Conservation (phyloP, 1,140 invertebrate species). For the Drosophila oshimai region DNA sequence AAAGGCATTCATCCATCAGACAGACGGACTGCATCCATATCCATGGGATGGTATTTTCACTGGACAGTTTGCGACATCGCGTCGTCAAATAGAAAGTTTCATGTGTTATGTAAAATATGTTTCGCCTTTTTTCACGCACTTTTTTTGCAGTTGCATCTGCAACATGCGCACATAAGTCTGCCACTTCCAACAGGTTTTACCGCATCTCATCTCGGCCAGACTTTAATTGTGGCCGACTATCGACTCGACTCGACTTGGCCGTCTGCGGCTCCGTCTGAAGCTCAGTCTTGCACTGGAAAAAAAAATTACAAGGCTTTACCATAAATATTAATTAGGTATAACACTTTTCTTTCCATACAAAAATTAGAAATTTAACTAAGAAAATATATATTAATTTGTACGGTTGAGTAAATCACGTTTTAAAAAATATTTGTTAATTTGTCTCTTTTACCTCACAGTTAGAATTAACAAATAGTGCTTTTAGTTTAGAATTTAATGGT, state of each 20-base stretch:
- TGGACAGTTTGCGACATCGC: constrained; percentile 20
- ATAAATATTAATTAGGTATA: no score
- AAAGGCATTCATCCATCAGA: constrained; percentile 54
- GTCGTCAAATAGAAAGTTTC: constrained; percentile 66
- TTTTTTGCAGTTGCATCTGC: constrained; percentile 46
- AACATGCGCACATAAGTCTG: constrained; percentile 43
- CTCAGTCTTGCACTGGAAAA: background rate
- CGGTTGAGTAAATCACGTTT: no score
- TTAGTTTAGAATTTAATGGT: no score
- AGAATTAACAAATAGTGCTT: no score
- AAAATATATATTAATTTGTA: no score
- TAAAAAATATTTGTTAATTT: no score
- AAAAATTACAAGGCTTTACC: background rate
- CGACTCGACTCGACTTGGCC: no score
- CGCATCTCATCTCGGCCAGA: constrained; percentile 38
- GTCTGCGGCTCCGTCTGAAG: constrained; percentile 21
- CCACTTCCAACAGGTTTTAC: constrained; percentile 50
- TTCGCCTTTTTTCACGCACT: constrained; percentile 27
- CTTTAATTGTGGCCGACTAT: constrained; percentile 55
- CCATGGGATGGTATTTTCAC: constrained; percentile 13
- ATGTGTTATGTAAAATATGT: constrained; percentile 62
- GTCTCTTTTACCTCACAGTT: no score
- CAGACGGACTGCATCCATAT: constrained; percentile 27
- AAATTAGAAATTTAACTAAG: no score
- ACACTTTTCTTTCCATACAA: no score